Evolutionary conservation across 2,797 vertebrate genomes (phyloP), one percentile per base, ranked within the genome.

Genomic region (Paguma larvata): DNA sequence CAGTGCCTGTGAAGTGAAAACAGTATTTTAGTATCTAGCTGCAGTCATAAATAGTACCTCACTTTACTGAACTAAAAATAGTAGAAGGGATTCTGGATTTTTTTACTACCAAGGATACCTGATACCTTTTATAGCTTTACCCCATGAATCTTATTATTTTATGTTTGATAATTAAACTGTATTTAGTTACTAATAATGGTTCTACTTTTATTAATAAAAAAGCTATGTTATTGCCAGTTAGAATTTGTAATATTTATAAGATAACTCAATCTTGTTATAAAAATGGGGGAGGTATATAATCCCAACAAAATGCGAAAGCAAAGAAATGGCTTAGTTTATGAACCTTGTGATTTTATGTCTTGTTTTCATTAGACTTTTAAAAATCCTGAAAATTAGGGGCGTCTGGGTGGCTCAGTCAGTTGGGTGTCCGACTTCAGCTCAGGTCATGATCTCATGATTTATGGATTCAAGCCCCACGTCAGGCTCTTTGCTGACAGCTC

Each of bases 11-110:
- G 65, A 94, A 73, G 14, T n/a, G 5, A 91, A 30, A 79, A 77
- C 21, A 51, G 13, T 27, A 56, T 65, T 91, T 93, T 38, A 38
- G 44, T 15, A 70, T 38, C 34, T 44, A 67, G 75, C 34, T 86
- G 53, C 34, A 84, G 48, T 38, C 32, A 38, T 75, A 44, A 80
- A 92, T 3, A 21, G 56, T 18, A 44, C 10, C 46, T 27, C 56
- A 70, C 30, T 89, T 88, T 16, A 63, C 3, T 41, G 41, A 89
- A 51, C 75, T 94, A 89, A 80, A 97, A 80, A 77, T 2, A 91
- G 63, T 15, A 75, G 82, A 65, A 53, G 38, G 41, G 59, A 32
- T 65, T 88, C 48, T n/a, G 15, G 46, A 79, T 25, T 23, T 87
- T 87, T 68, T 84, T 59, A 59, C 51, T 34, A 23, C 38, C 53